Base-by-base conservation (phyloP, 2,113 vertebrate species). In the Macrotus californicus region DNA sequence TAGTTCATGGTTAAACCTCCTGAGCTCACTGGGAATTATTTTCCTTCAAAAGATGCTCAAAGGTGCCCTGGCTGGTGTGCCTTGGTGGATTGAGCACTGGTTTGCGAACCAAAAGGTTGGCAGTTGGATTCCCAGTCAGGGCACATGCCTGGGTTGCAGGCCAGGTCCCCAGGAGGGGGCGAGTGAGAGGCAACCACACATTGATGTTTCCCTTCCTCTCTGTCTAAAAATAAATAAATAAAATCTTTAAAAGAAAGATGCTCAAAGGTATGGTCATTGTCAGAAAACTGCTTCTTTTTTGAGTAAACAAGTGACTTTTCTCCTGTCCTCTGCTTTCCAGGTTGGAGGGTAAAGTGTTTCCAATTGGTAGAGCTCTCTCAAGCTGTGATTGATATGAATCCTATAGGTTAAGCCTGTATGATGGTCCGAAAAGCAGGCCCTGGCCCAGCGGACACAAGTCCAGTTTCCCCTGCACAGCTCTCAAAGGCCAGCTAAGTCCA, bases 31-130 rank as follows among this genome's bases (percentile, higher is more conserved):
- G n/a, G 87, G 39, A 80, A 56, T 84, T 73, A 14, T 84, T 85
- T 70, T 87, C 79, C 59, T 86, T 82, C 13, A 69, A 89, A 95
- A 91, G 85, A 52, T 54, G 26, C 19, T 94, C 43, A 89, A 80
- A 39, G 34, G 13, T 36, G n/a, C n/a, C n/a, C n/a, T n/a, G n/a
- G n/a, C n/a, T n/a, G n/a, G n/a, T n/a, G n/a, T n/a, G n/a, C n/a
- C n/a, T n/a, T n/a, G n/a, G n/a, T n/a, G n/a, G n/a, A n/a, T n/a
- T n/a, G n/a, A n/a, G n/a, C n/a, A n/a, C n/a, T n/a, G n/a, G n/a
- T n/a, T n/a, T n/a, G n/a, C n/a, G n/a, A n/a, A n/a, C n/a, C n/a
- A n/a, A n/a, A n/a, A n/a, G n/a, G n/a, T n/a, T n/a, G n/a, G n/a
- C n/a, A n/a, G n/a, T n/a, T n/a, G n/a, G n/a, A n/a, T n/a, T n/a